phyloP scores from a whole-genome alignment of 2,888 invertebrate species.

The Sarcophaga variegata region DNA sequence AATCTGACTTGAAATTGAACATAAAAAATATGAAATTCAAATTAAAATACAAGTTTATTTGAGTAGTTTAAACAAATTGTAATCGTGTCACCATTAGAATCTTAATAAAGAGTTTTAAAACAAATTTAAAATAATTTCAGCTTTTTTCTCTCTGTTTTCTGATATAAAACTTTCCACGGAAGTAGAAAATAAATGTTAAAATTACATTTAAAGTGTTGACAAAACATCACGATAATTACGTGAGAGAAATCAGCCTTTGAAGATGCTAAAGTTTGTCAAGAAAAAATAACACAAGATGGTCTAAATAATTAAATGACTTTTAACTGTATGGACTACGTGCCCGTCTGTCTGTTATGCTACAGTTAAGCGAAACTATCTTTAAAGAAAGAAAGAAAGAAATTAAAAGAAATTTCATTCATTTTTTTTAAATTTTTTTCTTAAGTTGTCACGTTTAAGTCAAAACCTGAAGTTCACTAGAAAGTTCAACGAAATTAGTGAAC shows the following conservation, averaged over 20 bases:
- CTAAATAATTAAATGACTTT: conserved; percentile 47
- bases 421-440: too few species aligned
- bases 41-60: not conserved
- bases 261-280: conserved; percentile 44
- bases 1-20: not conserved
- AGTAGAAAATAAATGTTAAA: conserved; percentile 21
- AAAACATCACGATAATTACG: conserved; percentile 25
- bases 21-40: not conserved
- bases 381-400: conserved; percentile 15
- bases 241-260: conserved; percentile 49
- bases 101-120: not conserved
- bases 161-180: conserved; percentile 32
- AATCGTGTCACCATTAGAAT: not conserved
- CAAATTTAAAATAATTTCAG: not conserved
- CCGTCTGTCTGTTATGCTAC: too few species aligned
- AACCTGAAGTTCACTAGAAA: not conserved
- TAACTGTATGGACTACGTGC: not conserved
- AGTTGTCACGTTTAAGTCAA: too few species aligned
- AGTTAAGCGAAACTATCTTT: too few species aligned
- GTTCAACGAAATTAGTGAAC: not conserved
- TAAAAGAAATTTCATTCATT: conserved; percentile 11
- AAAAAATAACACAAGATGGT: conserved; percentile 1
- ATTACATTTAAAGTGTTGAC: conserved; percentile 9
- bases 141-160: not conserved
- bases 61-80: not conserved